Base-by-base conservation (phyloP, 2,888 invertebrate species). In the Trichopria drosophilae region DNA sequence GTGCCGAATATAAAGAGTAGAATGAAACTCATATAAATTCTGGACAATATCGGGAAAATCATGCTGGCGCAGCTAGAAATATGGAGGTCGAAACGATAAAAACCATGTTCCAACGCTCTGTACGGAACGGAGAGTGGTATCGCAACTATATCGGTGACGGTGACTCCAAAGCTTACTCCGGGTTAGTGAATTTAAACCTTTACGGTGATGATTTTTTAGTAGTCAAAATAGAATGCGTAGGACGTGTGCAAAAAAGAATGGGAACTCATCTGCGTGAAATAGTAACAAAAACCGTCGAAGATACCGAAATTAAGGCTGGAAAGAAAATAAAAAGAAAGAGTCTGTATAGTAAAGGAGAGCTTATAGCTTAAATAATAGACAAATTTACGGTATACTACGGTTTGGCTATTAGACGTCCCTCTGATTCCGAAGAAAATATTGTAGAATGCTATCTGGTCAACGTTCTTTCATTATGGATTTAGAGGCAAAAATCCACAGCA, bases 61-160 rank as follows among this genome's bases (percentile, higher is more conserved):
- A 62, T 32, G 24, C 39, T 35, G 58, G 59, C 41, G 60, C 61
- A 9, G 51, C 60, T 4, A 58, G 60, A 22, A 55, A 49, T 29
- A 61, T 62, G 58, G 57, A 62, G 26, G 57, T 62, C 3, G 55
- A 56, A 31, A 47, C 55, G 6, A 49, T 61, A 6, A 19, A 9
- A 12, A 51, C 58, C 43, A 61, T 58, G 56, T 61, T 62, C 45
- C 31, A 15, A 12, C 45, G 51, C 26, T 63, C 59, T 3, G 40
- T 40, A 20, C 53, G 55, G 28, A 19, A 34, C 37, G 47, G 53
- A 46, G 28, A 55, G 4, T 52, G 56, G 57, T n/a, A 42, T 26
- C 35, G 52, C 9, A 57, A 57, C 37, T 53, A 57, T 34, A 23
- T 9, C 22, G 52, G 53, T 26, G 24, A 54, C 31, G 15, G 51